Evolutionary conservation across 1,140 invertebrate genomes (phyloP), one percentile per base, ranked within the genome.

Genomic region (Paramacrobiotus metropolitanus): DNA sequence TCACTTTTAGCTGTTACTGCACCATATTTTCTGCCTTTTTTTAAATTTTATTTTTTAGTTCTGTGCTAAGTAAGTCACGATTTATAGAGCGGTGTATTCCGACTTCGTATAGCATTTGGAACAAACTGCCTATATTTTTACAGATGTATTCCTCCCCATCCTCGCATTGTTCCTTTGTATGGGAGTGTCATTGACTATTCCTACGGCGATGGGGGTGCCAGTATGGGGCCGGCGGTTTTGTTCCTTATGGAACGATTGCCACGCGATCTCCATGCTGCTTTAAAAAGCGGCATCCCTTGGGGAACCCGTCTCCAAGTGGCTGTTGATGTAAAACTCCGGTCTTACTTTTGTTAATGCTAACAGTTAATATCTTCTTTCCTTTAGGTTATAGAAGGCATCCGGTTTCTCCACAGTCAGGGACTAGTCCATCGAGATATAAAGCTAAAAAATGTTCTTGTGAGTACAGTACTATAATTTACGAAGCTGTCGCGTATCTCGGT

Each of bases 351-450:
- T 24, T 15, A 28, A 55, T 24, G 15, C 15, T 55, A 15, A 55
- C 48, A 20, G 48, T 9, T n/a, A 40, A 40, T n/a, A 40, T 20
- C 15, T 21, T 55, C 15, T 24, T 55, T 55, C 34, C 4, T 55
- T 20, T 21, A 55, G 48, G 48, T 87, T 1, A 78, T 86, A 0
- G 81, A 85, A 69, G 84, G 84, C 15, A 87, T 90, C 68, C 77
- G 87, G 30, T 90, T 86, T 74, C 77, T 92, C 20, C 87, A 92
- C 72, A 85, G 84, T 15, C 81, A 84, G 73, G 87, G 87, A 1
- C 76, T 91, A 1, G 83, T 90, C 9, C 87, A 90, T 71, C 77
- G 87, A 62, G 87, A 91, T 71, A 86, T 92, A 62, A 91, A 91
- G 72, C 73, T 89, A 62, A 89, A 89, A 74, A 90, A 90, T 74